Conservation (phyloP, 2,888 invertebrate species). For the Colostygia pectinataria region DNA sequence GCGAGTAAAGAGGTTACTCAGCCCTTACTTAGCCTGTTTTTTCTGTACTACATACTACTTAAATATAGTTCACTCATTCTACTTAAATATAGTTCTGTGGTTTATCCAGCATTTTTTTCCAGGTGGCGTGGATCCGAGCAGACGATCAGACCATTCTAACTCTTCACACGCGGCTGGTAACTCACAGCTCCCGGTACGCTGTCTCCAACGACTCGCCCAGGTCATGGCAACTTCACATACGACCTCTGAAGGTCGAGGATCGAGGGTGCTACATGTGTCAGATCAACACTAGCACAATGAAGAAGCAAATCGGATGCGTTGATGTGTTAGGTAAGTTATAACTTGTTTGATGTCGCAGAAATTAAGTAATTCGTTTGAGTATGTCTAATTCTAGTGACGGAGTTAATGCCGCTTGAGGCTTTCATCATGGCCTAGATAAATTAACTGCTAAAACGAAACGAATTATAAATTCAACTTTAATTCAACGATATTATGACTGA, state of each 20-base stretch:
- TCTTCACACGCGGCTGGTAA: constrained; percentile 88
- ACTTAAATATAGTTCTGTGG: background rate
- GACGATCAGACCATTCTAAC: constrained; percentile 90
- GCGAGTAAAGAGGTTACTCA: too few species aligned
- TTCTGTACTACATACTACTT: too few species aligned
- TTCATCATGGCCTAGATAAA: too few species aligned
- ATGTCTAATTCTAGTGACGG: too few species aligned
- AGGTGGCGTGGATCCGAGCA: constrained; percentile 91
- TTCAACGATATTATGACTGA: too few species aligned
- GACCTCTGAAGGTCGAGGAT: constrained; percentile 88
- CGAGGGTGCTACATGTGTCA: constrained; percentile 92
- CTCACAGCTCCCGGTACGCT: constrained; percentile 87
- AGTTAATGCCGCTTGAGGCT: too few species aligned
- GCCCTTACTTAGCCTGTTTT: too few species aligned
- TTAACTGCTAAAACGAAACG: too few species aligned
- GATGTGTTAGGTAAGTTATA: constrained; percentile 87
- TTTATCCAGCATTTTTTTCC: constrained; percentile 24
- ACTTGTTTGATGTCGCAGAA: too few species aligned
- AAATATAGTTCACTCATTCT: too few species aligned
- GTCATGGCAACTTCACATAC: constrained; percentile 89
- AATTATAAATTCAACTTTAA: too few species aligned
- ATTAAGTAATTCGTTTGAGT: too few species aligned
- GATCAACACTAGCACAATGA: constrained; percentile 90
- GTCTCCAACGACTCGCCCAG: constrained; percentile 87
- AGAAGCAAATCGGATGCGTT: constrained; percentile 89